phyloP scores from a whole-genome alignment of 2,888 invertebrate genomes.

The Hymenopus coronatus region DNA sequence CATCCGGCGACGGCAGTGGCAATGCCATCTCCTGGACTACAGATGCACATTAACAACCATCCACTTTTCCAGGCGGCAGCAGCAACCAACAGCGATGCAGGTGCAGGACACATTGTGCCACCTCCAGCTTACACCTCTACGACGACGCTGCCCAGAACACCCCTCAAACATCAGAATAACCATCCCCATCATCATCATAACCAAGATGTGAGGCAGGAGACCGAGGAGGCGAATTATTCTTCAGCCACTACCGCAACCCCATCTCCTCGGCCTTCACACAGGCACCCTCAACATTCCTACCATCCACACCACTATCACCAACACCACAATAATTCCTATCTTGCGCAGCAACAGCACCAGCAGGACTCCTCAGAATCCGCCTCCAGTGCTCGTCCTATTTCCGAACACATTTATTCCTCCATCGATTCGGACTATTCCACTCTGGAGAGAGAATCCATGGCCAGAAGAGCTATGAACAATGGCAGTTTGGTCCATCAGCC shows the following conservation, averaged over 20 bases:
- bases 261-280: constrained; percentile 51
- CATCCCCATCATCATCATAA: constrained; percentile 27
- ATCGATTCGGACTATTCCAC: constrained; percentile 82
- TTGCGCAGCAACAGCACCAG: constrained; percentile 41
- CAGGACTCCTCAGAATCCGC: not conserved
- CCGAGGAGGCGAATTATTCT: constrained; percentile 61
- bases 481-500: not conserved
- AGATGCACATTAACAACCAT: constrained; percentile 40
- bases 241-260: constrained; percentile 67
- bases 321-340: not conserved
- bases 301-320: not conserved
- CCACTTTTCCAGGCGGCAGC: constrained; percentile 45
- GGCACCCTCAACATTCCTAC: constrained; percentile 23
- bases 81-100: constrained; percentile 29
- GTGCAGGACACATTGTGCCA: constrained; percentile 38
- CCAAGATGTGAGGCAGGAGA: constrained; percentile 37
- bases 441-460: constrained; percentile 58
- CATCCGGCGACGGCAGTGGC: constrained; percentile 27
- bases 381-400: constrained; percentile 65
- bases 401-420: constrained; percentile 86
- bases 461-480: constrained; percentile 32
- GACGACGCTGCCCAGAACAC: constrained; percentile 39
- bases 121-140: constrained; percentile 54
- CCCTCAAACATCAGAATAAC: constrained; percentile 30
- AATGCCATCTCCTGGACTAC: constrained; percentile 42